Evolutionary conservation across 2,113 vertebrate genomes (phyloP), one percentile per base, ranked within the genome.

Genomic region (Microcebus ravelobensis): DNA sequence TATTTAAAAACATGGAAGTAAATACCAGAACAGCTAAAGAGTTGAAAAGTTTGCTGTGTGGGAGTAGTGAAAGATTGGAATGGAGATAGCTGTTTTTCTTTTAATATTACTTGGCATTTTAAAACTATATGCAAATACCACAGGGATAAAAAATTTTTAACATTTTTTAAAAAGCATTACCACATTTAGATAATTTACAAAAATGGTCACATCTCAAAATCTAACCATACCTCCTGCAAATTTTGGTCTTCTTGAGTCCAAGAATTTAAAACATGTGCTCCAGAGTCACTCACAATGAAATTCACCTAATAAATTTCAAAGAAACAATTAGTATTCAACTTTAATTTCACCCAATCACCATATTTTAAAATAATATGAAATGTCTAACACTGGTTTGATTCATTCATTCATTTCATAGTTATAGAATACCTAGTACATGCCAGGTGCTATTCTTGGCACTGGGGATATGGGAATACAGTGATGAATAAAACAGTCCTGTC

Each of bases 201-300:
- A 93, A 93, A 88, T 18, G 29, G 95, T 1, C 8, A 89, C 57
- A 87, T 20, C 52, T 90, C 4, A 81, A 90, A 79, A 94, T 42
- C 1, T 93, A 94, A 95, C 29, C 94, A 97, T 99, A 99, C 99
- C 99, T 99, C 99, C 73, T 99, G 99, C 92, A 99, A 99, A 97
- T 99, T 99, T 98, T 99, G 99, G 97, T 99, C 99, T 98, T 99
- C 99, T 76, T 99, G 99, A 97, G 98, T 99, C 99, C 99, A 99
- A 76, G 98, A 99, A 98, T 99, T 99, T 98, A 99, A 98, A 97
- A 99, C 99, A 97, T 99, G 99, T 97, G 99, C 99, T 95, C 99
- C 99, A 70, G 99, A 99, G 97, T 99, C 99, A 97, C 99, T 99
- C 73, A 99, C 99, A 90, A 99, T 99, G 98, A 99, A 99, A 98